phyloP scores from a whole-genome alignment of 2,888 invertebrate species.

The Hydroisotoma schaefferi region DNA sequence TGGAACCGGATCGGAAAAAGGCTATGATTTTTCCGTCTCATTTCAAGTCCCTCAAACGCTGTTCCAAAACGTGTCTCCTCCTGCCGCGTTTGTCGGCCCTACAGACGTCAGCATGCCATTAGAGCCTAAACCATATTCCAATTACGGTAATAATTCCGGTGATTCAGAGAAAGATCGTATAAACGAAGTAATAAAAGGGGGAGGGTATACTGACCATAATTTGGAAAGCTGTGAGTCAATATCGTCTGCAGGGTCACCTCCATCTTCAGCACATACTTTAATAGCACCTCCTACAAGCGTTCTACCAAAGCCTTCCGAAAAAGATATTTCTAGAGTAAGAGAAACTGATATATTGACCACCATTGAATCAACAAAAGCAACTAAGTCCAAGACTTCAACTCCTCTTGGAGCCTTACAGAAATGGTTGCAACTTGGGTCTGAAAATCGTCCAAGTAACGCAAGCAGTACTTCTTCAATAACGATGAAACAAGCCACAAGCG shows the following conservation, averaged over 20 bases:
- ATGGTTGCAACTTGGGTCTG: conserved; percentile 54
- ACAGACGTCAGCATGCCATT: conserved; percentile 12
- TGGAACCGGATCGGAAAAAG: conserved; percentile 52
- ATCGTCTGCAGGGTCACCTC: background rate
- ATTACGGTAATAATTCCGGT: background rate
- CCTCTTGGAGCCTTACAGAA: conserved; percentile 58
- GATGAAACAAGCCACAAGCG: conserved; percentile 25
- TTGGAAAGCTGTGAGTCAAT: background rate
- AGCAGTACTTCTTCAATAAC: conserved; percentile 26
- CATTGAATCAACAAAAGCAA: conserved; percentile 29
- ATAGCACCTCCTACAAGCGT: background rate
- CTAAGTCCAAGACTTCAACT: conserved; percentile 38
- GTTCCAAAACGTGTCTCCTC: conserved; percentile 45
- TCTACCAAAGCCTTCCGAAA: conserved; percentile 12
- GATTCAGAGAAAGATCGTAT: background rate
- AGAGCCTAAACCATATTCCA: background rate
- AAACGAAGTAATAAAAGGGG: background rate
- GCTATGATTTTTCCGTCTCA: conserved; percentile 61
- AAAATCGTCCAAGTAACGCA: conserved; percentile 22
- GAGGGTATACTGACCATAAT: background rate
- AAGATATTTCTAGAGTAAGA: conserved; percentile 11
- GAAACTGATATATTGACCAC: conserved; percentile 13
- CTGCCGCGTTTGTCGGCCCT: conserved; percentile 42
- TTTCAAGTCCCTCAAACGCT: conserved; percentile 49
- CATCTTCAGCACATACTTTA: background rate